A percentile compares a stretch with the other conserved stretches of the same genome.
Evolutionary conservation across 2,888 invertebrate species (phyloP).

Genomic region (Chloroclysta siterata): DNA sequence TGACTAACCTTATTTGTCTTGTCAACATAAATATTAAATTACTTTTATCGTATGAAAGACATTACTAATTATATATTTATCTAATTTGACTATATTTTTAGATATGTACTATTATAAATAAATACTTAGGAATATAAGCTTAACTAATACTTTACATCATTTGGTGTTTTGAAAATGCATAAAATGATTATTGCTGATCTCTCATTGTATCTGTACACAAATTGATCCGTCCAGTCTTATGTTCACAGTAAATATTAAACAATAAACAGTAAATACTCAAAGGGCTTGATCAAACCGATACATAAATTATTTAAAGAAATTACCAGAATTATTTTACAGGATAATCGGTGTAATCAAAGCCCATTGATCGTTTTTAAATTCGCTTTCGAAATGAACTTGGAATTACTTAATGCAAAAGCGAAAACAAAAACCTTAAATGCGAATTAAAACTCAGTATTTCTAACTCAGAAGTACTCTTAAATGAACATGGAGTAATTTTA

Average conservation of each 20-base stretch:
- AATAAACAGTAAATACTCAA: constrained; percentile 30
- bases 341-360: constrained; percentile 10
- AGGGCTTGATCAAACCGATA: constrained; percentile 52
- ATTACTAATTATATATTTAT: constrained; percentile 11
- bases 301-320: neutral
- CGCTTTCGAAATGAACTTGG: constrained; percentile 4
- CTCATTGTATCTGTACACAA: constrained; percentile 38
- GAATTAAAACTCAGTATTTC: neutral
- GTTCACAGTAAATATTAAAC: constrained; percentile 43
- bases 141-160: constrained; percentile 47
- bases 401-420: neutral
- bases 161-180: constrained; percentile 51
- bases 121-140: constrained; percentile 34
- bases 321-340: constrained; percentile 2
- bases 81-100: constrained; percentile 32
- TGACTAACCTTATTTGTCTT: constrained; percentile 9
- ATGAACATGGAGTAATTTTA: constrained; percentile 13
- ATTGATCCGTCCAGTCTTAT: constrained; percentile 51
- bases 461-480: neutral
- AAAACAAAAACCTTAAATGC: neutral
- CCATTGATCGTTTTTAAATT: constrained; percentile 9
- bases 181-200: constrained; percentile 50
- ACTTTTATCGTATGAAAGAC: constrained; percentile 14
- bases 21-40: constrained; percentile 16
- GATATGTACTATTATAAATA: constrained; percentile 39